These are phyloP conservation scores for Sinodicranocentrus sp. DNA, from an alignment of 2,888 invertebrate genomes.

Conservation along the genomic window DNA sequence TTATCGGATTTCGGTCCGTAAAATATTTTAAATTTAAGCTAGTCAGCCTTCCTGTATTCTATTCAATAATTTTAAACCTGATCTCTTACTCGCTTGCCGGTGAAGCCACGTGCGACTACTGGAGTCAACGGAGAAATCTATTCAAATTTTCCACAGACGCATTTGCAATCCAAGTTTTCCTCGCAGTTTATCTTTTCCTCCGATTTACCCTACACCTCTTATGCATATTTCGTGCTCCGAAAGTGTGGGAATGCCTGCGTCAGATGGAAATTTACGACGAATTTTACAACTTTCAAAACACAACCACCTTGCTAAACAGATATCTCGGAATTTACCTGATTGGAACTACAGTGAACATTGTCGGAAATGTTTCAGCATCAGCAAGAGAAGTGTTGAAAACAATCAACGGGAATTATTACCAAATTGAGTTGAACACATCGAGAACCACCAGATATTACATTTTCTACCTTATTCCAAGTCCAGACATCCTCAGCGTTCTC, in stretches of 20 bases:
- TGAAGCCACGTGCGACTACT: conserved; percentile 48
- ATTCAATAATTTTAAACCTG: conserved; percentile 52
- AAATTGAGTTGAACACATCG: not conserved
- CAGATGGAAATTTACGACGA: conserved; percentile 37
- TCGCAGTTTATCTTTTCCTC: conserved; percentile 50
- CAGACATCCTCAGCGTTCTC: conserved; percentile 5
- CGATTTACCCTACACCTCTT: conserved; percentile 44
- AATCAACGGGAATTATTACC: conserved; percentile 3
- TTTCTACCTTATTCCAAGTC: conserved; percentile 38
- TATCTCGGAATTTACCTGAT: conserved; percentile 44
- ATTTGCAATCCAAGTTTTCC: conserved; percentile 64
- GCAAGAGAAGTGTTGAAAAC: conserved; percentile 20
- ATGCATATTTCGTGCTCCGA: conserved; percentile 45
- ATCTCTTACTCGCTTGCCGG: conserved; percentile 23
- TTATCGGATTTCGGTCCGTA: conserved; percentile 14
- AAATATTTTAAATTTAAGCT: conserved; percentile 26
- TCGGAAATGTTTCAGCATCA: conserved; percentile 57
- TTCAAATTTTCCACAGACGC: conserved; percentile 63
- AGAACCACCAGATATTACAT: conserved; percentile 6
- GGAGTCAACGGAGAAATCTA: conserved; percentile 42
- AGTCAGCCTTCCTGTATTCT: conserved; percentile 45
- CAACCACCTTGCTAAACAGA: conserved; percentile 42
- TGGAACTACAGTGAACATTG: conserved; percentile 47
- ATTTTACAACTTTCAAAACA: conserved; percentile 33
- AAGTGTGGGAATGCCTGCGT: conserved; percentile 43